Conservation (phyloP, 2,113 vertebrate species). For the Naja naja region DNA sequence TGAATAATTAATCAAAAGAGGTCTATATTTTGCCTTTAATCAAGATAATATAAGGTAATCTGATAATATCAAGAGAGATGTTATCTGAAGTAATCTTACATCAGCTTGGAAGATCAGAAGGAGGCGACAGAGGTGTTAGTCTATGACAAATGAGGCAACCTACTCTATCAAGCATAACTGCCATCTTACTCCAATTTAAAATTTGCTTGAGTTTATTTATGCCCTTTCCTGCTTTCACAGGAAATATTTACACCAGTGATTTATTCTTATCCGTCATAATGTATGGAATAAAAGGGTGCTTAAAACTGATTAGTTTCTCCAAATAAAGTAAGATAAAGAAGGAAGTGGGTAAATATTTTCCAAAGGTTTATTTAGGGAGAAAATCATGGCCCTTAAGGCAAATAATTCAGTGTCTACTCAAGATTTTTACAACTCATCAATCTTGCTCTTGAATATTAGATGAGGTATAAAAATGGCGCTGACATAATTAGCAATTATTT, state of each 20-base stretch:
- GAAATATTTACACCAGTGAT: neutral
- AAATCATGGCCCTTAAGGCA: neutral
- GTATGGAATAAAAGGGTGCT: neutral
- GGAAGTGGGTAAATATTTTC: neutral
- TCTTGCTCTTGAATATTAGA: neutral
- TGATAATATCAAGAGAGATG: neutral
- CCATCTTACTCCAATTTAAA: neutral
- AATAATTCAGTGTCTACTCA: neutral
- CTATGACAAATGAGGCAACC: neutral
- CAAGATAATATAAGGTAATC: neutral
- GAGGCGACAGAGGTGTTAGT: neutral
- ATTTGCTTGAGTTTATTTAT: neutral
- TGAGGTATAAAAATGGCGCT: neutral
- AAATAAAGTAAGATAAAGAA: neutral
- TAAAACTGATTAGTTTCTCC: neutral
- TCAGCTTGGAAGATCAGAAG: neutral
- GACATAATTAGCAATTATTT: neutral
- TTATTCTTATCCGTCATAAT: neutral
- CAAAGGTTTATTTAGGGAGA: neutral
- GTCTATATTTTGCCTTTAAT: neutral
- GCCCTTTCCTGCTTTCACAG: neutral
- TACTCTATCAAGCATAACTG: neutral
- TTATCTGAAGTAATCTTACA: neutral
- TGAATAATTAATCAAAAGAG: slow-evolving; percentile 3
- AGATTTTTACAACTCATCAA: neutral